Evolutionary conservation across 2,113 vertebrate species (phyloP).

Genomic region (Seriola quinqueradiata): DNA sequence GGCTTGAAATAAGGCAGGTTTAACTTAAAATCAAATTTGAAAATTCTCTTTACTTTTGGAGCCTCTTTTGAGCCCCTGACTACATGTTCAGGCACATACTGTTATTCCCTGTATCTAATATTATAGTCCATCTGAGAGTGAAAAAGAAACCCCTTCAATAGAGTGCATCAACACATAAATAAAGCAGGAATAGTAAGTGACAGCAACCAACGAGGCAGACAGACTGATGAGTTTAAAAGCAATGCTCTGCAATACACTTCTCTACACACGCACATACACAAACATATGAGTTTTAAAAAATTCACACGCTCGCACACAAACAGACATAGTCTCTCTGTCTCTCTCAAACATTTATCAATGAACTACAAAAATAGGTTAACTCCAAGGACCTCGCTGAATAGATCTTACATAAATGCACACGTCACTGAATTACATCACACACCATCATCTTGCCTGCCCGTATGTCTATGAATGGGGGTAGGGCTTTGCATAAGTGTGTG

Average conservation of each 20-base stretch:
- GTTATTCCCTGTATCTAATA: not conserved
- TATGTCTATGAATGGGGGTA: slow-evolving; percentile 63
- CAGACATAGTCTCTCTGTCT: slow-evolving; percentile 15
- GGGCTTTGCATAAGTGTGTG: slow-evolving; percentile 42
- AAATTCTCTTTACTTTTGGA: slow-evolving; percentile 4
- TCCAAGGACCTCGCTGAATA: slow-evolving; percentile 63
- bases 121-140: slow-evolving; percentile 1
- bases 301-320: slow-evolving; percentile 3
- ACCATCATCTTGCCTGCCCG: slow-evolving; percentile 49
- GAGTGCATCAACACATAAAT: slow-evolving; percentile 21
- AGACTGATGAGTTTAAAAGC: slow-evolving; percentile 21
- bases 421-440: slow-evolving; percentile 78
- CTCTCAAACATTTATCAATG: slow-evolving; percentile 64
- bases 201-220: slow-evolving; percentile 1
- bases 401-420: slow-evolving; percentile 75
- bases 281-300: slow-evolving; percentile 14
- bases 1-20: not conserved
- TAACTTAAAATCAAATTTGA: not conserved
- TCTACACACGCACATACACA: slow-evolving; percentile 4
- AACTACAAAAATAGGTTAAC: slow-evolving; percentile 67
- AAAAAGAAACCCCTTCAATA: slow-evolving; percentile 8
- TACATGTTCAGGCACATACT: not conserved
- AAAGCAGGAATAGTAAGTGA: slow-evolving; percentile 16
- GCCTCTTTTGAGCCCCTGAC: not conserved
- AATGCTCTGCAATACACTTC: slow-evolving; percentile 21